Base-by-base conservation (phyloP, 2,888 invertebrate species). In the Petrolisthes manimaculis region DNA sequence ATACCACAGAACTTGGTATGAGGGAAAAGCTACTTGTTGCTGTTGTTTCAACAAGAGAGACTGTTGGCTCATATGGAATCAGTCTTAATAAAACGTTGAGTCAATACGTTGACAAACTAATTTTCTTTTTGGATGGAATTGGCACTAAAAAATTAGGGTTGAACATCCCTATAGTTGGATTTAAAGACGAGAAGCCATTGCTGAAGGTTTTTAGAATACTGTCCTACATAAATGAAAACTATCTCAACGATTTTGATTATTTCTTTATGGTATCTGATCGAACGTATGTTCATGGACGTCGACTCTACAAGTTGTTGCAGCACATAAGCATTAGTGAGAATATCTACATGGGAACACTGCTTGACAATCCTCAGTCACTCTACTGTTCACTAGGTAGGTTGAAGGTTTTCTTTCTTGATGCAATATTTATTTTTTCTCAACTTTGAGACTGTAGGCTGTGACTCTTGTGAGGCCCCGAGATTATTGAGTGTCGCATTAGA, bases 1-100 rank as follows among this genome's bases (percentile, higher is more conserved):
- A 97, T 92, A 97, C 97, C 81, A 97, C 98, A 0, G 99, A 99
- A 93, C 95, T 99, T 86, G 98, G 98, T 24, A 98, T 99, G 92
- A 95, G 96, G 90, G 97, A 97, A 91, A 97, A 97, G 92, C 93
- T 98, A 18, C 96, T 98, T 92, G 95, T 97, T 61, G 97, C 96
- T 24, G 96, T 98, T 69, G 94, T 98, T 92, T 97, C 96, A 24
- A 95, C 95, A 1, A 95, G 95, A 92, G 95, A 95, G 83, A 96
- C 95, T 92, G 95, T 96, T 37, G 95, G 96, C 89, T 95, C 94
- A 69, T 94, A 96, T 91, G 96, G 96, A 0, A 94, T 96, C 67
- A 97, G 97, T 18, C 94, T 98, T n/a, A 99, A 99, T 93, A 95
- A 95, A 92, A 98, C 98, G 0, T 94, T 97, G n/a, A 95, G 96